phyloP scores from a whole-genome alignment of 2,797 vertebrate species.

The Sebastes minor region DNA sequence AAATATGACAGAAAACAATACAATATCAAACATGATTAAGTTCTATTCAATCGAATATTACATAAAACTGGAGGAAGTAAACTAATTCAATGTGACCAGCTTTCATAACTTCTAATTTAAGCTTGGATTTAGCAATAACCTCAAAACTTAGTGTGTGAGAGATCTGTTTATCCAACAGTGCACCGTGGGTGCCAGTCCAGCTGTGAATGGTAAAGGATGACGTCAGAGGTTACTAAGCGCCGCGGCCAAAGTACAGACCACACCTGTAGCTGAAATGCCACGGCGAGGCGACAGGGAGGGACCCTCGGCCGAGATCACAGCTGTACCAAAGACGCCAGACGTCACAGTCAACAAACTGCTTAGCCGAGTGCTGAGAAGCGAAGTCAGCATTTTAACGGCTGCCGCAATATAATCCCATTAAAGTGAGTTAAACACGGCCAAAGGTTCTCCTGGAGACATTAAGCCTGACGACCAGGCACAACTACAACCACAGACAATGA shows the following conservation, averaged over 20 bases:
- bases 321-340: neutral
- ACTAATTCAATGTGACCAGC: neutral
- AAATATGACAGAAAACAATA: neutral
- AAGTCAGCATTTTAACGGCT: slow-evolving; percentile 47
- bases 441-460: slow-evolving; percentile 26
- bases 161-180: neutral
- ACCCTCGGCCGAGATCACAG: slow-evolving; percentile 7
- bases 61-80: slow-evolving; percentile 2
- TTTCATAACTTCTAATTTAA: neutral
- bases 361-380: slow-evolving; percentile 6
- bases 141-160: neutral
- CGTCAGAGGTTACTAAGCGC: slow-evolving; percentile 8
- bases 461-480: neutral
- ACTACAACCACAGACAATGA: slow-evolving; percentile 38
- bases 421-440: slow-evolving; percentile 28
- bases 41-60: slow-evolving; percentile 9
- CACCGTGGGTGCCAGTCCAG: neutral
- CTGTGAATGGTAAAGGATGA: slow-evolving; percentile 21
- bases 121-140: neutral
- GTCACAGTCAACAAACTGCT: slow-evolving; percentile 34
- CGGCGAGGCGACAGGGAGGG: neutral
- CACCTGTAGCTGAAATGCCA: slow-evolving; percentile 33
- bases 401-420: slow-evolving; percentile 53
- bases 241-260: slow-evolving; percentile 15
- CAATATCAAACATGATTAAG: neutral